Percentiles rank a stretch among this genome's conserved stretches.
These are phyloP conservation scores for Turritopsis rubra DNA, from an alignment of 30 jellyfish, hydroid and myxozoan species.

Conservation along the genomic window DNA sequence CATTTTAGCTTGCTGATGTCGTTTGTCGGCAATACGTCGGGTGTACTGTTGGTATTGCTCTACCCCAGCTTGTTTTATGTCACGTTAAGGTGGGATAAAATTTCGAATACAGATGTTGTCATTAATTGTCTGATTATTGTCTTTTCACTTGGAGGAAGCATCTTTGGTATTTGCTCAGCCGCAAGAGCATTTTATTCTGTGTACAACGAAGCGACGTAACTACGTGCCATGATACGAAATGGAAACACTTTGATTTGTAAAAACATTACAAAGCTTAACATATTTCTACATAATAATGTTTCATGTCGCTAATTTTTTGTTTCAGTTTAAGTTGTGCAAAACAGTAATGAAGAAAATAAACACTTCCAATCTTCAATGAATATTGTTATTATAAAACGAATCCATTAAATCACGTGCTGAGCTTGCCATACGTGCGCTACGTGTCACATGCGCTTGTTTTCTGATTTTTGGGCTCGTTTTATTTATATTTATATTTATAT, in stretches of 20 bases:
- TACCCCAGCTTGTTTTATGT: constrained; percentile 77
- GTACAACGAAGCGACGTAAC: constrained; percentile 35
- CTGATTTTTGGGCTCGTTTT: too few relatives aligned
- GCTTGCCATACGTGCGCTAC: too few relatives aligned
- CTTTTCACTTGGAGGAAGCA: constrained; percentile 73
- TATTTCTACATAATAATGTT: too few relatives aligned
- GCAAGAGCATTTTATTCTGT: constrained; percentile 86
- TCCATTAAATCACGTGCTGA: too few relatives aligned
- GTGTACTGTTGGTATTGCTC: constrained; percentile 64
- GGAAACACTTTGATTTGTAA: neutral
- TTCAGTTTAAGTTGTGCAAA: too few relatives aligned
- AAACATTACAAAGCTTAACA: too few relatives aligned
- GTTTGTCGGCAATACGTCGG: constrained; percentile 86
- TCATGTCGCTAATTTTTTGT: too few relatives aligned
- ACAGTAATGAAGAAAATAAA: neutral
- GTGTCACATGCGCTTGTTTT: too few relatives aligned
- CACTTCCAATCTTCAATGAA: neutral
- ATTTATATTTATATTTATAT: too few relatives aligned
- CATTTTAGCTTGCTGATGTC: constrained; percentile 95
- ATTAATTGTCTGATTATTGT: constrained; percentile 55
- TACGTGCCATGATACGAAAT: neutral
- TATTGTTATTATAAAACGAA: too few relatives aligned
- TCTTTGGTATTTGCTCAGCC: constrained; percentile 73
- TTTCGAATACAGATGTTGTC: constrained; percentile 58
- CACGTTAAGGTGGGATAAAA: constrained; percentile 67